Percentiles rank a stretch among this genome's conserved stretches.
These are phyloP conservation scores for Litoditis marina DNA, from an alignment of 2,888 invertebrate genomes.

Conservation along the genomic window DNA sequence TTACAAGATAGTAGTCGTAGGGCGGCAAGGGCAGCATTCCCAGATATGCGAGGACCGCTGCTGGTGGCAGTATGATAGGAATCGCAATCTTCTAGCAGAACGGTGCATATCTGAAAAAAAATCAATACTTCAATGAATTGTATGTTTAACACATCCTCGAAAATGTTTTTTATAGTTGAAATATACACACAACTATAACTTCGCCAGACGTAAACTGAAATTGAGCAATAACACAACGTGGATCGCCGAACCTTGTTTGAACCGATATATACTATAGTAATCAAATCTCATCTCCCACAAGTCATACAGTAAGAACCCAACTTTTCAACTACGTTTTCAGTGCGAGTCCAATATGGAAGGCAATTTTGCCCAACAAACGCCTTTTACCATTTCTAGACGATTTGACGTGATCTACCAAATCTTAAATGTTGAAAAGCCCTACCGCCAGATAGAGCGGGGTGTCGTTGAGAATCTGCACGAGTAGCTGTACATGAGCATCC, in stretches of 20 bases:
- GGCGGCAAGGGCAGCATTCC: conserved; percentile 32
- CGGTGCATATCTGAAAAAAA: conserved; percentile 37
- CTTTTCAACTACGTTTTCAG: too few relatives aligned
- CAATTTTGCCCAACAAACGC: not conserved
- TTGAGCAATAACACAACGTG: too few relatives aligned
- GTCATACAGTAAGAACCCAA: too few relatives aligned
- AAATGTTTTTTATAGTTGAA: conserved; percentile 9
- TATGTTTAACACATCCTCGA: not conserved
- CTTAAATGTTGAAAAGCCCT: conserved; percentile 7
- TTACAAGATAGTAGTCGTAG: conserved; percentile 22
- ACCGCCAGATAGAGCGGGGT: conserved; percentile 43
- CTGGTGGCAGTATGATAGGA: conserved; percentile 22
- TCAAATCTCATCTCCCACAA: too few relatives aligned
- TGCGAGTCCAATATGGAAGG: not conserved
- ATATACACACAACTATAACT: too few relatives aligned
- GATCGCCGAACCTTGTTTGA: too few relatives aligned
- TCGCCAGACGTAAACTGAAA: too few relatives aligned
- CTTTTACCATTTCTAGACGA: not conserved
- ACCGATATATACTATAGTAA: too few relatives aligned
- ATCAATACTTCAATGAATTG: not conserved
- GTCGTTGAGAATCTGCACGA: conserved; percentile 54
- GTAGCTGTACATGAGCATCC: conserved; percentile 33
- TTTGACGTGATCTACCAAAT: too few relatives aligned
- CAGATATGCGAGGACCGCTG: conserved; percentile 21
- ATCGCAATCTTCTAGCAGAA: conserved; percentile 46